Base-by-base conservation (phyloP, 2,888 invertebrate genomes). In the Zootermopsis nevadensis region DNA sequence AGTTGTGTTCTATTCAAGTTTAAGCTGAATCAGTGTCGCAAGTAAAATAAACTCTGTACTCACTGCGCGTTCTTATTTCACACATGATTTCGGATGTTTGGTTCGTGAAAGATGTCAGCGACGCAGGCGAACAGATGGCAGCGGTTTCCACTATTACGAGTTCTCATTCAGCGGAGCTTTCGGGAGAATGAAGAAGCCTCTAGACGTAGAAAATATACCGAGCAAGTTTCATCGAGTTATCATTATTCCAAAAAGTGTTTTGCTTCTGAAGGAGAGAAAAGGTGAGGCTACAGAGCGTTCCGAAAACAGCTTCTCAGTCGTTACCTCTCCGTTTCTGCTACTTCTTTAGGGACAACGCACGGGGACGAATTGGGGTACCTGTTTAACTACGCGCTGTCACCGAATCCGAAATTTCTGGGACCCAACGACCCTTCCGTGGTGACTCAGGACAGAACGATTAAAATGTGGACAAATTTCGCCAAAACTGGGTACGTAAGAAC, bases 101-200 rank as follows among this genome's bases (percentile, higher is more conserved):
- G 77, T 77, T 77, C 77, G 19, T 55, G 2, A 77, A 77, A 24
- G 77, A 77, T 31, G 24, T 55, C 22, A 33, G 30, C 22, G 31
- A 24, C 19, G 77, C 77, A 19, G 42, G 30, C 2, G 8, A 77
- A 55, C 55, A 55, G 33, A 38, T 77, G 2, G 53, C 77, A 31
- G 30, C 35, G 6, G 15, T 31, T 12, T 77, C 53, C 31, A 53
- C 60, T 84, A 83, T 77, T 86, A 85, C 67, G 76, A 84, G 42
- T 86, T 86, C 67, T 83, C 83, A 42, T 86, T 83, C 55, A 72
- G 84, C 42, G 86, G 86, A 27, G 42, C 35, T 3, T 77, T 82
- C 42, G 77, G 77, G 15, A 77, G 77, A 60, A 33, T 77, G 24
- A 82, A 82, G 42, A 77, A 35, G 22, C 19, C 79, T 31, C 33